Base-by-base conservation (phyloP, 1,140 invertebrate genomes). In the Zaprionus capensis region DNA sequence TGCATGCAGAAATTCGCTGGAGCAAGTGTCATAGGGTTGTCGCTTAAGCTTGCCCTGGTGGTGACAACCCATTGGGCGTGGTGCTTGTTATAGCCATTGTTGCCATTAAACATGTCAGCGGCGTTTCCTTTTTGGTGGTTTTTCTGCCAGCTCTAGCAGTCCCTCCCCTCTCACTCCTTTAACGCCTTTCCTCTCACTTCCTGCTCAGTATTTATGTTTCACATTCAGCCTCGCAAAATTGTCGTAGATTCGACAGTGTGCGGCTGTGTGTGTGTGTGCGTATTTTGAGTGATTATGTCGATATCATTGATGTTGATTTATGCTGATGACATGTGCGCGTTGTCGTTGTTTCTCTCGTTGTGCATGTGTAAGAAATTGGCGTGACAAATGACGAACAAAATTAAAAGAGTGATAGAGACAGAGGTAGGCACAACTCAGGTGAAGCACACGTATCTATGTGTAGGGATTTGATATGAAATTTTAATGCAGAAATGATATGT, bases 261-360 rank as follows among this genome's bases (percentile, higher is more conserved):
- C 28, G 49, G 7, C 11, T 31, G 28, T 44, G 55, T 41, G 36
- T 49, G 61, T 56, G 58, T 59, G 49, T 76, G 69, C 61, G 66
- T 72, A 75, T 85, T 90, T 90, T 88, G 84, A 88, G 85, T 88
- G 84, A 88, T 88, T 88, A 88, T 87, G 85, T 90, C 85, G 84
- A 90, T 90, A 90, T 81, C 85, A 90, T 88, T 90, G 84, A 88
- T 90, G 84, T 90, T 88, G 84, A 88, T 88, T 88, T 84, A 88
- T 88, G 81, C 80, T 88, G 84, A 88, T 88, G 84, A 81, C 72
- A 78, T 76, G 68, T 59, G 36, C 38, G 41, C 26, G 46, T 49
- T 56, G 55, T 65, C 41, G 55, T 28, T 73, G 53, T 38, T 14
- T 34, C 31, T 31, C 51, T 20, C 24, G 46, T 34, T 61, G 66